Conservation (phyloP, 2,888 invertebrate species). For the Torymus texanus region DNA sequence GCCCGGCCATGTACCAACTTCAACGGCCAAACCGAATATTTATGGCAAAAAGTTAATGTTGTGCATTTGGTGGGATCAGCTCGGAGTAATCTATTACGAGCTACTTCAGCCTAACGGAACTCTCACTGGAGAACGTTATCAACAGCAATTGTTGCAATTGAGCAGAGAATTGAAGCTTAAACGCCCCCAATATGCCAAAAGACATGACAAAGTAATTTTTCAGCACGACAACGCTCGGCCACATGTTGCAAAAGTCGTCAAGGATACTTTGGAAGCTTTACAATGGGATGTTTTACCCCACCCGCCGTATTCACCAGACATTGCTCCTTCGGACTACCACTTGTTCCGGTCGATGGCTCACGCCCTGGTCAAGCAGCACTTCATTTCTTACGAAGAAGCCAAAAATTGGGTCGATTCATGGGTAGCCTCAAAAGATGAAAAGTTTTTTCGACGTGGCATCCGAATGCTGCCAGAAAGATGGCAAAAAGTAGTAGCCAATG, state of each 20-base stretch:
- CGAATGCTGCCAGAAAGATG: constrained; percentile 5
- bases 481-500: not conserved
- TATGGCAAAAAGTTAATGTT: no score
- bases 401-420: constrained; percentile 8
- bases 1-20: no score
- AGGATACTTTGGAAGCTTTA: not conserved
- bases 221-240: constrained; percentile 49
- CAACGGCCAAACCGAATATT: no score
- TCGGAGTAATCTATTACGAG: constrained; percentile 57
- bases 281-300: constrained; percentile 1
- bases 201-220: constrained; percentile 62
- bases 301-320: constrained; percentile 16
- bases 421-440: not conserved
- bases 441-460: not conserved
- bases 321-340: not conserved
- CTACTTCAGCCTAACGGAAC: constrained; percentile 55
- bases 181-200: constrained; percentile 48
- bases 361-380: not conserved
- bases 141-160: constrained; percentile 56
- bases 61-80: not conserved
- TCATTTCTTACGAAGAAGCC: not conserved
- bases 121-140: constrained; percentile 55
- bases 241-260: not conserved
- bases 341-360: constrained; percentile 1
- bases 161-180: constrained; percentile 52